phyloP scores from a whole-genome alignment of 2,113 vertebrate species.

The Riparia riparia region DNA sequence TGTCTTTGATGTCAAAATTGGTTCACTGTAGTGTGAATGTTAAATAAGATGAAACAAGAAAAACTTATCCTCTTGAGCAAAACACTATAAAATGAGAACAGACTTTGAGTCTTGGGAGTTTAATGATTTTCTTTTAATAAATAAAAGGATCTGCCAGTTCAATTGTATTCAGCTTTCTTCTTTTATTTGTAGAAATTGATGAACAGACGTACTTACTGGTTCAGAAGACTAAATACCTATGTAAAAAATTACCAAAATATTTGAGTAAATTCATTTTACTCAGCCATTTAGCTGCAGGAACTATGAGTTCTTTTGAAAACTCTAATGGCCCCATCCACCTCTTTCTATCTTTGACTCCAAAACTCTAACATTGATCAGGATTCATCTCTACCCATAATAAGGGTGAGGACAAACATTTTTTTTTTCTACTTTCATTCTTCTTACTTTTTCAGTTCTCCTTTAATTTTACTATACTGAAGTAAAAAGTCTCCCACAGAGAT shows the following conservation, averaged over 20 bases:
- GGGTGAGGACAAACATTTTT: accelerated
- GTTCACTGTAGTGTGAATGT: neutral
- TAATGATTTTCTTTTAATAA: neutral
- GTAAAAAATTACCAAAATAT: neutral
- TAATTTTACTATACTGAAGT: neutral
- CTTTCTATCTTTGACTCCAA: neutral
- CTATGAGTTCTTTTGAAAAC: neutral
- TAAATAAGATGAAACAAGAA: neutral
- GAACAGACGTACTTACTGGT: neutral
- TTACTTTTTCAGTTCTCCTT: neutral
- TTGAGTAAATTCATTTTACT: neutral
- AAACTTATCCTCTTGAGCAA: neutral
- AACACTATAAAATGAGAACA: neutral
- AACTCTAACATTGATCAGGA: neutral
- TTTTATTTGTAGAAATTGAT: neutral
- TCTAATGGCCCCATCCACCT: neutral
- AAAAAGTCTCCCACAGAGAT: neutral
- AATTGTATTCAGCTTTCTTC: neutral
- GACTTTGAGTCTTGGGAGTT: neutral
- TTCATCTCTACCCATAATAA: neutral
- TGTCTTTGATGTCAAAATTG: slow-evolving; percentile 38
- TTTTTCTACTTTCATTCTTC: neutral
- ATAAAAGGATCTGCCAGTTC: neutral
- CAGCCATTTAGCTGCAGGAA: neutral
- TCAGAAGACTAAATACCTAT: neutral